Evolutionary conservation across 2,113 vertebrate genomes (phyloP).

Genomic region (Polypterus senegalus): DNA sequence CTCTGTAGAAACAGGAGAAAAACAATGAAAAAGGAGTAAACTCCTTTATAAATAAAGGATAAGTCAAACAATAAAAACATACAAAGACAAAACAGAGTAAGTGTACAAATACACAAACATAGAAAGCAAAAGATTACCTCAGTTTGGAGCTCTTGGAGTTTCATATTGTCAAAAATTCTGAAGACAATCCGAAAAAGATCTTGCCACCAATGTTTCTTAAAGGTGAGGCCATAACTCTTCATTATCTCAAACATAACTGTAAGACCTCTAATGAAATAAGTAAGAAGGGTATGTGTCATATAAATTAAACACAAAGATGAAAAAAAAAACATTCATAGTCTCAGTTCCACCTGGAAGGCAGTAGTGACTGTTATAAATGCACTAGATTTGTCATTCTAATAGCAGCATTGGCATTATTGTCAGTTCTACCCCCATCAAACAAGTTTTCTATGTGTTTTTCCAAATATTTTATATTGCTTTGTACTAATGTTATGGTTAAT

Average conservation of each 20-base stretch:
- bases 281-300: neutral
- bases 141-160: slow-evolving; percentile 89
- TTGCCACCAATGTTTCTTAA: slow-evolving; percentile 97
- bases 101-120: too few relatives aligned
- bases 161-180: slow-evolving; percentile 97
- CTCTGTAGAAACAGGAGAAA: slow-evolving; percentile 50
- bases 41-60: too few relatives aligned
- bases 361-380: neutral
- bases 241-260: slow-evolving; percentile 98
- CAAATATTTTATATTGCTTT: too few relatives aligned
- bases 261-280: slow-evolving; percentile 67
- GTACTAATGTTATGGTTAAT: too few relatives aligned
- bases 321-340: neutral
- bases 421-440: too few relatives aligned
- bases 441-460: too few relatives aligned
- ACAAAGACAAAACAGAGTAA: too few relatives aligned
- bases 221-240: slow-evolving; percentile 92
- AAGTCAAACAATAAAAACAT: too few relatives aligned
- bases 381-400: neutral
- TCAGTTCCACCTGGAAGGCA: neutral
- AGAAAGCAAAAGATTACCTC: slow-evolving; percentile 70
- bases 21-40: neutral
- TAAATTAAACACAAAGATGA: slow-evolving; percentile 1
- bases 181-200: slow-evolving; percentile 94
- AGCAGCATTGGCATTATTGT: too few relatives aligned